phyloP scores from a whole-genome alignment of 2,113 vertebrate genomes.

The Cranoglanis bouderius region DNA sequence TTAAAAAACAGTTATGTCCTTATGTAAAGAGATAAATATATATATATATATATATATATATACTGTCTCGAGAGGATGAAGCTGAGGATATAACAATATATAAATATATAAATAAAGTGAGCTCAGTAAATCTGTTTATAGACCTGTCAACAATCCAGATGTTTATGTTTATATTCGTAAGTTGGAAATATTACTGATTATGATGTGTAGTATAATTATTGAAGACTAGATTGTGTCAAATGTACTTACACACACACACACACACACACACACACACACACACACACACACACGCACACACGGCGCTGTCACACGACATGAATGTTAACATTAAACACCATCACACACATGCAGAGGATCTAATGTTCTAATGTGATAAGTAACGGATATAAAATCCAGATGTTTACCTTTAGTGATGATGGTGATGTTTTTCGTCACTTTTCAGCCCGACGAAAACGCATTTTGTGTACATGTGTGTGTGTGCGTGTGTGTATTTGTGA shows the following conservation, averaged over 20 bases:
- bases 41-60: neutral
- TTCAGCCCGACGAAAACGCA: neutral
- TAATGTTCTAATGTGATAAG: neutral
- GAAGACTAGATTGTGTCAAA: neutral
- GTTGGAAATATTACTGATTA: too few species aligned
- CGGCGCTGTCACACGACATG: neutral
- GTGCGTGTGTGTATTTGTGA: too few species aligned
- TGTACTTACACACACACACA: neutral
- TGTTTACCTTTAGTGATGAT: slow-evolving; percentile 1
- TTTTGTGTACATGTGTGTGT: neutral
- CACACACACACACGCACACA: neutral
- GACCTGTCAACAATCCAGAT: neutral
- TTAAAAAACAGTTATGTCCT: neutral
- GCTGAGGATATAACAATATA: neutral
- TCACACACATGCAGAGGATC: neutral
- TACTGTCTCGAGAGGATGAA: neutral
- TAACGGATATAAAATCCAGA: neutral
- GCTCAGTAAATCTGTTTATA: neutral
- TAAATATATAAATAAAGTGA: neutral
- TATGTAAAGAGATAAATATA: neutral
- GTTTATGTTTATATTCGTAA: neutral
- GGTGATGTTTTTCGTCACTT: neutral
- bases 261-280: neutral
- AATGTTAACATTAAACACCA: neutral
- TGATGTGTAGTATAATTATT: neutral